Evolutionary conservation across 2,113 vertebrate genomes (phyloP), one percentile per base, ranked within the genome.

Genomic region (Meriones unguiculatus): DNA sequence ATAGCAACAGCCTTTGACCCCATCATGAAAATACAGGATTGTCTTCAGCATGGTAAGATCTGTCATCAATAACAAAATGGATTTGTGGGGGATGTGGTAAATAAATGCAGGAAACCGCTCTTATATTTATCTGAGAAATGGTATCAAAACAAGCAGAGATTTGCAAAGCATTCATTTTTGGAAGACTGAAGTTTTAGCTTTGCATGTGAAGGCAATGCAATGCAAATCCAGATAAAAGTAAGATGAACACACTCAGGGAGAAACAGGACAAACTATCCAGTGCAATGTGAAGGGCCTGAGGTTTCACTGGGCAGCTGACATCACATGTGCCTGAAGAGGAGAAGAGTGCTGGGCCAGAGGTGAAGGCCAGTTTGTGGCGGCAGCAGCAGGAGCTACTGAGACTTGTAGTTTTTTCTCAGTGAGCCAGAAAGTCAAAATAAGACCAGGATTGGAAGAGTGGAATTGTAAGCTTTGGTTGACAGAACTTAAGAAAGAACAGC

Each of bases 91-190:
- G 15, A 4, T 13, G 38, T n/a, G 24, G 12, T 80, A 93, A 93
- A 92, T 87, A 90, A 96, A 90, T 76, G 59, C 72, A 95, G 94
- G 87, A 96, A 96, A 72, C 67, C 94, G 64, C 64, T 95, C 96
- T 87, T 93, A 77, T 5, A 81, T 87, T 95, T 93, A 95, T 95
- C 35, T 84, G 73, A n/a, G 85, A 93, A 95, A 69, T 41, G 72
- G n/a, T 22, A 69, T 91, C 70, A 54, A 95, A 93, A 80, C 32
- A 95, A 92, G 25, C 32, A 80, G 73, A 76, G 35, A 76, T 59
- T 28, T 77, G 32, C 30, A 92, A 92, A 93, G 52, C 5, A 6
- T 91, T 91, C 69, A 46, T 54, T 35, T 32, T 67, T 64, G 35
- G 24, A 90, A 50, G 81, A 64, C 35, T 97, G n/a, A 25, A 46